These are phyloP conservation scores for Erannis defoliaria DNA, from an alignment of 2,888 invertebrate genomes.

Conservation along the genomic window DNA sequence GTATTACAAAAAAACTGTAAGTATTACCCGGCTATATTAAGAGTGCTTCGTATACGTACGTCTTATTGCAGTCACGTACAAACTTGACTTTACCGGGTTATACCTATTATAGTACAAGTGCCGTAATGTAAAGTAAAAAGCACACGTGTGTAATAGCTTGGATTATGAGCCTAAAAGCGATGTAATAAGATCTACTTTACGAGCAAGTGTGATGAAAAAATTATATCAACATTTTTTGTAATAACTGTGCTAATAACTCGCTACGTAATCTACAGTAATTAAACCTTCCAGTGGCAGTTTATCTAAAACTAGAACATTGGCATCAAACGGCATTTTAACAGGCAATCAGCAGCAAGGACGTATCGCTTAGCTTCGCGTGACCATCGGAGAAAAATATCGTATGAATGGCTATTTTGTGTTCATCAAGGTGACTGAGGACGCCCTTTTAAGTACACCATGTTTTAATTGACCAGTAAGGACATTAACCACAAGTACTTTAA, in stretches of 20 bases:
- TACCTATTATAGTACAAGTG: too few species aligned
- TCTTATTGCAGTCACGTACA: too few species aligned
- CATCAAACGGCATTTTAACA: conserved; percentile 43
- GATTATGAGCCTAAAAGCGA: too few species aligned
- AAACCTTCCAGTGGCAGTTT: conserved; percentile 6
- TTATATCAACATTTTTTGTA: not conserved
- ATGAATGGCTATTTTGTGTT: conserved; percentile 22
- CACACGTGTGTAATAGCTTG: too few species aligned
- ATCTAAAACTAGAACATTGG: conserved; percentile 24
- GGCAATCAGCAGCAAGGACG: conserved; percentile 50
- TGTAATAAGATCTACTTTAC: too few species aligned
- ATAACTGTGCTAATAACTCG: not conserved
- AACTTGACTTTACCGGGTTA: too few species aligned
- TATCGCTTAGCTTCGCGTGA: conserved; percentile 42
- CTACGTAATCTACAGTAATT: conserved; percentile 6
- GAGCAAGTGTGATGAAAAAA: too few species aligned
- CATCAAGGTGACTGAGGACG: conserved; percentile 31
- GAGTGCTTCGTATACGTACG: too few species aligned
- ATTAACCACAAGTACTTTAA: not conserved
- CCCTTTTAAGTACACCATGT: not conserved
- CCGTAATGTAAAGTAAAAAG: too few species aligned
- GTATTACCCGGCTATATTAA: too few species aligned
- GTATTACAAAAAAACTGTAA: too few species aligned
- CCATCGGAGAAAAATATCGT: conserved; percentile 34
- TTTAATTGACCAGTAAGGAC: conserved; percentile 3